Base-by-base conservation (phyloP, 1,140 invertebrate genomes). In the Diorhabda sublineata region DNA sequence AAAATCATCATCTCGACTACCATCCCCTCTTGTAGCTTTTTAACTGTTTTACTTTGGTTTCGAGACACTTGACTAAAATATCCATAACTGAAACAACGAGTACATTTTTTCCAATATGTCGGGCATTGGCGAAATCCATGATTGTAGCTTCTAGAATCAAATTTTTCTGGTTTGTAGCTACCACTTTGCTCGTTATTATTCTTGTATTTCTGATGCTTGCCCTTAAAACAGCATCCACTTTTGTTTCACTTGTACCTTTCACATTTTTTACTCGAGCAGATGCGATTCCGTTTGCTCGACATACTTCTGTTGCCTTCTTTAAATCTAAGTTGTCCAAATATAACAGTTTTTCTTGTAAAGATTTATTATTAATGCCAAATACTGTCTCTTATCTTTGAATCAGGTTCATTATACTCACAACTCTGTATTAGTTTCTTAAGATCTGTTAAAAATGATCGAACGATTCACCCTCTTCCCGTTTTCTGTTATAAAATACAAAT, bases 321-420 rank as follows among this genome's bases (percentile, higher is more conserved):
- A 80, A 58, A 5, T 69, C 74, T 4, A 81, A 60, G 8, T 75
- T 68, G 4, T 73, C 66, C 58, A 74, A 74, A n/a, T 75, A 71
- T 57, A 80, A 68, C 8, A 82, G 60, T 61, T 64, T 70, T 59
- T 78, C 70, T 71, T 76, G 74, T 43, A 78, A 11, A 62, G 73
- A 62, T n/a, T 71, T 61, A 63, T 79, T 70, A 4, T 65, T 43
- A 4, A 80, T 76, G 9, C 76, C 78, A 26, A 78, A 70, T 4
- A 79, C 74, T n/a, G 81, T 78, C 79, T 58, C 73, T 73, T 11
- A 80, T 68, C 26, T 79, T 69, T 64, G 73, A 70, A 57, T 80
- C 75, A 67, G 64, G 61, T 41, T 77, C 26, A 7, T 69, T 73
- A 67, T 75, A 80, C 11, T 72, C 71, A 72, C 73, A 79, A 61